phyloP scores from a whole-genome alignment of 2,113 vertebrate genomes.

The Brachirus orientalis region DNA sequence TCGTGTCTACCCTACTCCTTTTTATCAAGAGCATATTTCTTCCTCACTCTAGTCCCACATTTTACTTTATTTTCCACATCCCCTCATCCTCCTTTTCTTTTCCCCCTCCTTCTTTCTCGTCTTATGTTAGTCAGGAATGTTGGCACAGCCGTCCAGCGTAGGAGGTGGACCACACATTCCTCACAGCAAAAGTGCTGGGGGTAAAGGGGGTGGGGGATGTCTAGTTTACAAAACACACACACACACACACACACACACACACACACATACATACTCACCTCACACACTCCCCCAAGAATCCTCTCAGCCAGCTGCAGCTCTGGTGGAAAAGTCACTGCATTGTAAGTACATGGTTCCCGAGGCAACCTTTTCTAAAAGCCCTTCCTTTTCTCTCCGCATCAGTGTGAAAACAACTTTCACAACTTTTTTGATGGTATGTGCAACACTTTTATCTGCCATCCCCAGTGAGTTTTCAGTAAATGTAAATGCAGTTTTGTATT shows the following conservation, averaged over 20 bases:
- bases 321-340: slow-evolving; percentile 58
- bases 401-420: slow-evolving; percentile 29
- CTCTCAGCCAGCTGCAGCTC: slow-evolving; percentile 71
- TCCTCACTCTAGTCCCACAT: slow-evolving; percentile 24
- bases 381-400: background rate
- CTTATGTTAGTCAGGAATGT: slow-evolving; percentile 76
- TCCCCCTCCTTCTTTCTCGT: slow-evolving; percentile 38
- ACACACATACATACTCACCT: slow-evolving; percentile 8
- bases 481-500: background rate
- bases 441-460: background rate
- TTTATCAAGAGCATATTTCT: slow-evolving; percentile 49
- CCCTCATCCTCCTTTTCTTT: slow-evolving; percentile 34
- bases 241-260: slow-evolving; percentile 46
- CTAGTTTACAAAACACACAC: slow-evolving; percentile 68
- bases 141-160: slow-evolving; percentile 73
- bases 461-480: background rate
- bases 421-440: slow-evolving; percentile 3
- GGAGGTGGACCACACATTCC: slow-evolving; percentile 85
- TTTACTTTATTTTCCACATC: slow-evolving; percentile 27
- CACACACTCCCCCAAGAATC: slow-evolving; percentile 55
- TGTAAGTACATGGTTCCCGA: slow-evolving; percentile 46
- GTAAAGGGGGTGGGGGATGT: slow-evolving; percentile 44
- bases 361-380: slow-evolving; percentile 38
- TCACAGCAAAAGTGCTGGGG: slow-evolving; percentile 81
- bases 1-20: slow-evolving; percentile 41